Evolutionary conservation across 1,140 invertebrate species (phyloP), one percentile per base, ranked within the genome.

Genomic region (Cydia fagiglandana): DNA sequence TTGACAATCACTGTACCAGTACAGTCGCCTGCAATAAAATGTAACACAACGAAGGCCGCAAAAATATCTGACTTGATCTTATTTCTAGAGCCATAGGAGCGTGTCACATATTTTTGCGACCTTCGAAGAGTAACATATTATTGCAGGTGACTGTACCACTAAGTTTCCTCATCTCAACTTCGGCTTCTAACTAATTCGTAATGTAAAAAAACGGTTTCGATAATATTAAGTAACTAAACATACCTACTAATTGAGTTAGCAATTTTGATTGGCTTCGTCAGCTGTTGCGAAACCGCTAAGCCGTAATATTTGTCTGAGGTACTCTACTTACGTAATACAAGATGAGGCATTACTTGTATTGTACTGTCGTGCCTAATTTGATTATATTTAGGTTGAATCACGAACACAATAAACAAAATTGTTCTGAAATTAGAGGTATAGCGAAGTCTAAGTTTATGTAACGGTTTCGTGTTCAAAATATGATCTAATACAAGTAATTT

Each of bases 301-400:
- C 20, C 20, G 56, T 61, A 68, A 68, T 68, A 68, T 68, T 68
- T 68, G 64, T 24, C 3, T 68, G 28, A 38, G 4, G 17, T 61
- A 17, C 30, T 24, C 30, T 70, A 70, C 66, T 41, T 70, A 38
- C 66, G 30, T 4, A 38, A 38, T 41, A 45, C 34, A 12, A 70
- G 34, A 70, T 70, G 66, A 70, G 34, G 66, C 38, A 41, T 70
- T 70, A 70, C 64, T 34, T 66, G 34, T 41, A 70, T 66, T 66
- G 28, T 66, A 15, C 64, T 34, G 66, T 70, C 56, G 56, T 61
- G 56, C 56, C 30, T 70, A 38, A 70, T 38, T 70, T 41, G 66
- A 70, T 70, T 70, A 70, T 17, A n/a, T n/a, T n/a, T n/a, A 70
- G 66, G 6, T 70, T 70, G 66, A 70, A 70, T 70, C 34, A 38